phyloP scores from a whole-genome alignment of 2,797 vertebrate genomes.

The Fistularia tabacaria region DNA sequence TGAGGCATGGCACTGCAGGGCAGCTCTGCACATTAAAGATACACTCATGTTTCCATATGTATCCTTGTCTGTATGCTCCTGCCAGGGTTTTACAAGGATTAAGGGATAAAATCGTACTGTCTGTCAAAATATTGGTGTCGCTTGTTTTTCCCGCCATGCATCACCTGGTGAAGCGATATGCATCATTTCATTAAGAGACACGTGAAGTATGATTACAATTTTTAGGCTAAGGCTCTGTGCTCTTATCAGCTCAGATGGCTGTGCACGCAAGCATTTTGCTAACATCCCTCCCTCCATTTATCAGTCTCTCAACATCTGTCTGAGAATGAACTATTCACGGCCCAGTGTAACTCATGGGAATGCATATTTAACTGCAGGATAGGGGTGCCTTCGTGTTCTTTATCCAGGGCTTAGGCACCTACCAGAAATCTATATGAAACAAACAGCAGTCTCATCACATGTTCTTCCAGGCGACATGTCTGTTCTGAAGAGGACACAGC shows the following conservation, averaged over 20 bases:
- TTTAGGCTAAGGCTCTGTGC: slow-evolving; percentile 13
- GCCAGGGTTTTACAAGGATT: slow-evolving; percentile 18
- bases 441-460: slow-evolving; percentile 35
- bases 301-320: slow-evolving; percentile 61
- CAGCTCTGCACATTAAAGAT: slow-evolving; percentile 7
- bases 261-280: slow-evolving; percentile 36
- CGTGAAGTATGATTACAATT: slow-evolving; percentile 10
- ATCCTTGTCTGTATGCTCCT: slow-evolving; percentile 5
- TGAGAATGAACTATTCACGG: slow-evolving; percentile 53
- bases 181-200: slow-evolving; percentile 17
- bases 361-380: slow-evolving; percentile 33
- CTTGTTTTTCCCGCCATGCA: slow-evolving; percentile 18
- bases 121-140: slow-evolving; percentile 1
- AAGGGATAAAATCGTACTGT: slow-evolving; percentile 18
- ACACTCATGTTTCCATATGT: slow-evolving; percentile 16
- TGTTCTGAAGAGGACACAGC: slow-evolving; percentile 50
- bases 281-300: slow-evolving; percentile 42
- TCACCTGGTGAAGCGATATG: slow-evolving; percentile 24
- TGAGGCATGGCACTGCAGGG: slow-evolving; percentile 18
- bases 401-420: slow-evolving; percentile 22
- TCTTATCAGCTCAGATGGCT: slow-evolving; percentile 57
- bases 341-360: slow-evolving; percentile 49
- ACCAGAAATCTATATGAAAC: slow-evolving; percentile 27
- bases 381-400: slow-evolving; percentile 27
- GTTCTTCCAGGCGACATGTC: slow-evolving; percentile 48